Percentiles rank a stretch among this genome's conserved stretches.
phyloP scores from a whole-genome alignment of 1,140 invertebrate genomes.

The Archegozetes longisetosus region DNA sequence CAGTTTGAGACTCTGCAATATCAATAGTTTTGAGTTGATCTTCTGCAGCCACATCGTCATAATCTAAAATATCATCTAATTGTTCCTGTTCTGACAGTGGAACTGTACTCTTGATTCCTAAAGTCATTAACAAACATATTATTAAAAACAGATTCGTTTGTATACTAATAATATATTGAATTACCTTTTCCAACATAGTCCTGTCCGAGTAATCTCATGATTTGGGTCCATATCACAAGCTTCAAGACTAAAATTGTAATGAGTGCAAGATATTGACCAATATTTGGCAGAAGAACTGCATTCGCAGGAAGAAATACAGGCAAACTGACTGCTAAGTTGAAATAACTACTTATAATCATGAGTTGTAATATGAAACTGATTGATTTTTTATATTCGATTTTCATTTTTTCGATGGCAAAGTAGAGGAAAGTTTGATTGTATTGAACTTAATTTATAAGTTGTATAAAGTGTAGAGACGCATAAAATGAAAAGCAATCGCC shows the following conservation, averaged over 20 bases:
- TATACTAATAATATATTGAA: not conserved
- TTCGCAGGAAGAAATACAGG: not conserved
- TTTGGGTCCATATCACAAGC: not conserved
- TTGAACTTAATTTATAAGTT: too few species aligned
- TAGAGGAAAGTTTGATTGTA: too few species aligned
- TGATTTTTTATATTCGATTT: too few species aligned
- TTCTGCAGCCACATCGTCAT: not conserved
- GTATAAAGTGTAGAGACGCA: too few species aligned
- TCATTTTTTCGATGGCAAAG: too few species aligned
- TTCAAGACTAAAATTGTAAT: not conserved
- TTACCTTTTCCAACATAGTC: slow-evolving; percentile 2
- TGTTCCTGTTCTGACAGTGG: not conserved
- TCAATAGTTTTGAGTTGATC: too few species aligned
- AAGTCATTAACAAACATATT: not conserved
- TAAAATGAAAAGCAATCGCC: too few species aligned
- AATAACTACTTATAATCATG: too few species aligned
- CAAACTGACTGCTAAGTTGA: too few species aligned
- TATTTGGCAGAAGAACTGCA: not conserved
- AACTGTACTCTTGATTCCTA: not conserved
- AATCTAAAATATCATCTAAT: not conserved
- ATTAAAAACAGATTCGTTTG: not conserved
- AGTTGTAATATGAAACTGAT: too few species aligned
- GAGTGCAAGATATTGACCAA: not conserved
- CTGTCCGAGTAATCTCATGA: not conserved
- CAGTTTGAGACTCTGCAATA: too few species aligned